Conservation (phyloP, 2,797 vertebrate genomes). For the Echeneis naucrates region DNA sequence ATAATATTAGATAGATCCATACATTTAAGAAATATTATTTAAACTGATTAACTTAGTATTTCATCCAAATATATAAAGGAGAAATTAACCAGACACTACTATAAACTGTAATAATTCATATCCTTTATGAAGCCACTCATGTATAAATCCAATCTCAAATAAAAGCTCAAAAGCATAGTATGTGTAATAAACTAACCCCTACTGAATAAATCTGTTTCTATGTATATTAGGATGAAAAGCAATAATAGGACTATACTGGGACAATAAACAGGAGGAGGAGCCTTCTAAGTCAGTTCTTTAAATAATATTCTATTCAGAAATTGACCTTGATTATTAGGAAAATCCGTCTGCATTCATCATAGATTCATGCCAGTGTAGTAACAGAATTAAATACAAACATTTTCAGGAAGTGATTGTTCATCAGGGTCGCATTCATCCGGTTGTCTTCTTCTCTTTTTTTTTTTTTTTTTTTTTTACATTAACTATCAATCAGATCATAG, state of each 20-base stretch:
- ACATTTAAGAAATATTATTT: conserved; percentile 82
- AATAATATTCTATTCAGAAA: conserved; percentile 67
- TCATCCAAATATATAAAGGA: conserved; percentile 79
- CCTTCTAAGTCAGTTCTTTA: conserved; percentile 63
- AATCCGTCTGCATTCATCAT: conserved; percentile 44
- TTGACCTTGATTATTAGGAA: conserved; percentile 61
- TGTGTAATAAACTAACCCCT: conserved; percentile 69
- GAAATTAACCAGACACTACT: conserved; percentile 75
- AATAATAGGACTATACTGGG: conserved; percentile 82
- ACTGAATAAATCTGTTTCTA: conserved; percentile 69
- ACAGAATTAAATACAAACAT: conserved; percentile 55
- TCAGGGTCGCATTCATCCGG: conserved; percentile 66
- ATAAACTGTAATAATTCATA: conserved; percentile 75
- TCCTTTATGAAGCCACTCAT: conserved; percentile 73
- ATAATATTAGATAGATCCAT: conserved; percentile 81
- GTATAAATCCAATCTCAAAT: conserved; percentile 69
- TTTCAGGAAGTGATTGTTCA: conserved; percentile 64
- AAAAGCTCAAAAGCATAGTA: conserved; percentile 55
- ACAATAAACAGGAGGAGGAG: conserved; percentile 62
- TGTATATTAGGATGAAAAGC: conserved; percentile 83
- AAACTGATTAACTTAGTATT: conserved; percentile 79
- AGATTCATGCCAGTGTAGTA: conserved; percentile 55
- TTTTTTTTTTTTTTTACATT: conserved; percentile 34
- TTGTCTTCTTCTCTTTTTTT: conserved; percentile 36
- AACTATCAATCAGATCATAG: conserved; percentile 55